These are phyloP conservation scores for Rhinoraja longicauda DNA, from an alignment of 2,797 vertebrate species.

Conservation along the genomic window DNA sequence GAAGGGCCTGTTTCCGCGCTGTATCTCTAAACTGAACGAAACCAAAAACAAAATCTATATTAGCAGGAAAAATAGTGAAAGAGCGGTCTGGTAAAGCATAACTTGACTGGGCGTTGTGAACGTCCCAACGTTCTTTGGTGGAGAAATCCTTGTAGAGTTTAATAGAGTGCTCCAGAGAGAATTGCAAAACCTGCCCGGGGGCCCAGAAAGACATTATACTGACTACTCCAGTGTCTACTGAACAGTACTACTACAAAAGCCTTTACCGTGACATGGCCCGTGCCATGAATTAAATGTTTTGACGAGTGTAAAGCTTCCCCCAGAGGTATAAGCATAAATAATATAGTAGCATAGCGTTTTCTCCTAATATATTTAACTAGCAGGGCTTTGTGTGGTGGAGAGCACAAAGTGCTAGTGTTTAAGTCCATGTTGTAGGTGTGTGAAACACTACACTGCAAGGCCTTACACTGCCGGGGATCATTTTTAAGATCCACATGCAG, in stretches of 20 bases:
- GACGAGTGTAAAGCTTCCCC: neutral
- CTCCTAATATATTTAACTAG: neutral
- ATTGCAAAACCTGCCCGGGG: neutral
- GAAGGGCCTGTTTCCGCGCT: too few relatives aligned
- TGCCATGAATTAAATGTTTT: slow-evolving; percentile 33
- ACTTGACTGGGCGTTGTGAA: too few relatives aligned
- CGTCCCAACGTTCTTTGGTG: too few relatives aligned
- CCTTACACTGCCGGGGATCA: neutral
- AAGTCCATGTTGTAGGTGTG: neutral
- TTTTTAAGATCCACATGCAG: neutral
- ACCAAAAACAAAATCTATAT: neutral
- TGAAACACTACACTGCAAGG: slow-evolving; percentile 12
- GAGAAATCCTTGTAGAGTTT: neutral
- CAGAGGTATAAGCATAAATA: neutral
- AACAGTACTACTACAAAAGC: neutral
- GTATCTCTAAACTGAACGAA: too few relatives aligned
- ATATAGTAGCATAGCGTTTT: neutral
- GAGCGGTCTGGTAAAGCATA: neutral
- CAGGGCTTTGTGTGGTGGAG: neutral
- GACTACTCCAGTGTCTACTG: neutral
- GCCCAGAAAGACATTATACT: slow-evolving; percentile 7
- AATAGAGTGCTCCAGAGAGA: neutral
- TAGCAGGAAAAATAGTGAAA: neutral
- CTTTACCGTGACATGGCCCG: neutral
- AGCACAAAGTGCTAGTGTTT: slow-evolving; percentile 22